Conservation (phyloP, 2,797 vertebrate genomes). For the Hyperoplus lanceolatus region DNA sequence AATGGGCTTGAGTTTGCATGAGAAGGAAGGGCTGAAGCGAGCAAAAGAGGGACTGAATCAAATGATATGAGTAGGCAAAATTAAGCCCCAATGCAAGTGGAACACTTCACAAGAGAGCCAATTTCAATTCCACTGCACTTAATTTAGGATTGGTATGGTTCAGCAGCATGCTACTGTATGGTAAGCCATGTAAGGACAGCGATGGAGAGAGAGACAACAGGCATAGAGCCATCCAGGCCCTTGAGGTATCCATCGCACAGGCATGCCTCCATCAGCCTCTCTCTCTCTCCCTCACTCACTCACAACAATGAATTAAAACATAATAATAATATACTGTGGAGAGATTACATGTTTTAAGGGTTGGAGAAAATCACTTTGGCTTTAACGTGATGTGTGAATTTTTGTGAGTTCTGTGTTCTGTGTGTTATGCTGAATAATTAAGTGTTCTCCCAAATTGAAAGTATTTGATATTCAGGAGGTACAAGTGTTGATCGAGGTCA, state of each 20-base stretch:
- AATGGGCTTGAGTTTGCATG: slow-evolving; percentile 83
- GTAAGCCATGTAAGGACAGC: slow-evolving; percentile 77
- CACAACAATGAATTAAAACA: slow-evolving; percentile 70
- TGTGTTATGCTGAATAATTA: not conserved
- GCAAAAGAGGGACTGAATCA: slow-evolving; percentile 79
- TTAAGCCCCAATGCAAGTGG: slow-evolving; percentile 85
- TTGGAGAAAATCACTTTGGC: slow-evolving; percentile 19
- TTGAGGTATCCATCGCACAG: slow-evolving; percentile 73
- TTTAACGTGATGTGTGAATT: slow-evolving; percentile 17
- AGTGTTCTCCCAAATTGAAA: not conserved
- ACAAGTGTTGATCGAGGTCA: not conserved
- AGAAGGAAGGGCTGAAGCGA: slow-evolving; percentile 74
- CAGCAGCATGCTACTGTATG: slow-evolving; percentile 71
- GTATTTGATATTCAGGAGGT: not conserved
- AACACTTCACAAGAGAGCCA: slow-evolving; percentile 86
- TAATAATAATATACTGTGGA: slow-evolving; percentile 64
- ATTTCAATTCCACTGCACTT: slow-evolving; percentile 85
- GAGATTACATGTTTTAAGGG: slow-evolving; percentile 36
- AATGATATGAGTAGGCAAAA: slow-evolving; percentile 87
- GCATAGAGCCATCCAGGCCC: slow-evolving; percentile 67
- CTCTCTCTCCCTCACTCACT: slow-evolving; percentile 25
- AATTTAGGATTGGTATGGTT: slow-evolving; percentile 85
- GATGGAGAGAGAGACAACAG: slow-evolving; percentile 58
- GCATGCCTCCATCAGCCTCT: slow-evolving; percentile 50
- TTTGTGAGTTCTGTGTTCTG: not conserved